phyloP scores from a whole-genome alignment of 1,140 invertebrate genomes.

The Aphis gossypii region DNA sequence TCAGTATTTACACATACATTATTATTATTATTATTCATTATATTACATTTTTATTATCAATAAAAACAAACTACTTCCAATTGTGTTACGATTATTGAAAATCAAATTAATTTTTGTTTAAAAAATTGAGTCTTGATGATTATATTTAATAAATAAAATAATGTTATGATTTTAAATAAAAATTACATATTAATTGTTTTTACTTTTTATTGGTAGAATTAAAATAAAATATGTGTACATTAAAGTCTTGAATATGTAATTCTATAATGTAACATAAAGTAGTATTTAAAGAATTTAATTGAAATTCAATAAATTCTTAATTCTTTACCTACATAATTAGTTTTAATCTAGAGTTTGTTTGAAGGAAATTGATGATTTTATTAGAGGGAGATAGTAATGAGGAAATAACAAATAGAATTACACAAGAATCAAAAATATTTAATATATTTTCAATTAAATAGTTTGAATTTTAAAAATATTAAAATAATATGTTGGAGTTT shows the following conservation, averaged over 20 bases:
- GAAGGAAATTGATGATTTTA: too few species aligned
- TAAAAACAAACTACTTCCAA: slow-evolving; percentile 32
- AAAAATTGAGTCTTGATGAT: neutral
- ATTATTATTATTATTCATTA: neutral
- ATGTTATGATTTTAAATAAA: neutral
- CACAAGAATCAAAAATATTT: too few species aligned
- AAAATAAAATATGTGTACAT: neutral
- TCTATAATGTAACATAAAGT: neutral
- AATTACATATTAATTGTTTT: neutral
- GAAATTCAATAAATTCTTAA: neutral
- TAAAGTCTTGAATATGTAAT: neutral
- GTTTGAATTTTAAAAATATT: too few species aligned
- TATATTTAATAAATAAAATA: neutral
- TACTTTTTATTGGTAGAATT: neutral
- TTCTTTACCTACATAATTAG: neutral
- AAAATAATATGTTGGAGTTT: too few species aligned
- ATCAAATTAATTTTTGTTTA: neutral
- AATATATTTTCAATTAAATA: too few species aligned
- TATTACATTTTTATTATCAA: slow-evolving; percentile 38
- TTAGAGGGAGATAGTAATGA: too few species aligned
- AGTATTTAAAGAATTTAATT: neutral
- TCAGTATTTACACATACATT: neutral
- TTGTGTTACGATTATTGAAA: neutral
- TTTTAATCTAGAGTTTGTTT: neutral
- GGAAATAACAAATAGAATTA: too few species aligned